Conservation (phyloP, 1,140 invertebrate species). For the Ceratina australensis region DNA sequence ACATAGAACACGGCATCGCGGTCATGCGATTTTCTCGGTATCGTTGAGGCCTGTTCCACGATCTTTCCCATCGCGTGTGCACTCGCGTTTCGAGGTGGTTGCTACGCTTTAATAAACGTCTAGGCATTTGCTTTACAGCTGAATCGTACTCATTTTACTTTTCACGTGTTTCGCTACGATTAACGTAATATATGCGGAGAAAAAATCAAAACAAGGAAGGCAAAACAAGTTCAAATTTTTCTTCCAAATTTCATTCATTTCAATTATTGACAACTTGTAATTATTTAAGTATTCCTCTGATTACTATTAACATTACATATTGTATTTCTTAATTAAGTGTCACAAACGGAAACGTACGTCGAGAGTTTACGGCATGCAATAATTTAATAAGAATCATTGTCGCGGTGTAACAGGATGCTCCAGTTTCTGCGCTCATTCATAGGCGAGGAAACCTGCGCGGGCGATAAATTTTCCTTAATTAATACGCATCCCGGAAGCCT, state of each 20-base stretch:
- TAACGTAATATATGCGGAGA: too few species aligned
- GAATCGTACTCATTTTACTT: neutral
- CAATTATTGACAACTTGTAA: too few species aligned
- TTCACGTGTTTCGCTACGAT: too few species aligned
- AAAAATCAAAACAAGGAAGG: too few species aligned
- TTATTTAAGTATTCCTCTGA: too few species aligned
- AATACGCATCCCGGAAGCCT: too few species aligned
- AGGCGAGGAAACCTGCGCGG: neutral
- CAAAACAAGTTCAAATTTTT: too few species aligned
- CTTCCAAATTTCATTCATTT: too few species aligned
- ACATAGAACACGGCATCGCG: constrained; percentile 13
- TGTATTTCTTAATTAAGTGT: too few species aligned
- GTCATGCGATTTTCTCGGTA: constrained; percentile 33
- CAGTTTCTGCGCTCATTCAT: constrained; percentile 13
- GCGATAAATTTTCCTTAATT: neutral
- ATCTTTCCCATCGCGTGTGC: neutral
- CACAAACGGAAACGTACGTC: neutral
- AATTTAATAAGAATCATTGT: constrained; percentile 14
- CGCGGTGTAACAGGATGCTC: constrained; percentile 10
- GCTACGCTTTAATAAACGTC: constrained; percentile 5
- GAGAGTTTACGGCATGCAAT: neutral
- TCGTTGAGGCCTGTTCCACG: neutral
- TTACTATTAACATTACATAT: too few species aligned
- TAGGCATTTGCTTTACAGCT: neutral
- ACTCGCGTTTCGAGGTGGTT: neutral